phyloP scores from a whole-genome alignment of 2,113 vertebrate species.

The Fregetta grallaria region DNA sequence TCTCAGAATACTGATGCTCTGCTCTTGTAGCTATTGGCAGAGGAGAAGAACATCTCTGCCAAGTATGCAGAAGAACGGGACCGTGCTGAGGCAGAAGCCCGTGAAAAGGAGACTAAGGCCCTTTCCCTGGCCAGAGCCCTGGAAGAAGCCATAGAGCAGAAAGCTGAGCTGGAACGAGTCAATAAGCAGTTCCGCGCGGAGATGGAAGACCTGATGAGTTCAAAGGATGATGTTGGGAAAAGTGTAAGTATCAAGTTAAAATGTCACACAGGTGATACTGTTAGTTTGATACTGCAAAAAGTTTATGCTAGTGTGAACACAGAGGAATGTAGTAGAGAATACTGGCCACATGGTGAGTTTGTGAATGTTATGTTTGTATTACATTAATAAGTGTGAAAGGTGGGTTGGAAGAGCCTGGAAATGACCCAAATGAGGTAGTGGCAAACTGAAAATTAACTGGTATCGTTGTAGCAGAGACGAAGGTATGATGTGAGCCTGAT shows the following conservation, averaged over 20 bases:
- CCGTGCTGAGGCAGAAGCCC: conserved; percentile 81
- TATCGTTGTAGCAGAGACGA: not conserved
- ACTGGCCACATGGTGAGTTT: not conserved
- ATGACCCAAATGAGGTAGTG: not conserved
- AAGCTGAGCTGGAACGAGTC: conserved; percentile 89
- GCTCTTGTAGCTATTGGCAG: conserved; percentile 74
- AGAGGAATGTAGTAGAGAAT: not conserved
- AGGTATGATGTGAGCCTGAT: not conserved
- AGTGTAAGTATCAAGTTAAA: conserved; percentile 77
- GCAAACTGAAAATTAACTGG: not conserved
- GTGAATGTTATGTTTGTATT: not conserved
- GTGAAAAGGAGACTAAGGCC: conserved; percentile 83
- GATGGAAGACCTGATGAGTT: conserved; percentile 98
- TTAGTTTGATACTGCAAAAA: not conserved
- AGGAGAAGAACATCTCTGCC: conserved; percentile 81
- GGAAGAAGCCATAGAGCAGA: conserved; percentile 85
- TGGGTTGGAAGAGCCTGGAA: not conserved
- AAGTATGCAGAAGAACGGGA: conserved; percentile 82
- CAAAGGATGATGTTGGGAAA: conserved; percentile 97
- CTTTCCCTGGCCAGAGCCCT: conserved; percentile 85
- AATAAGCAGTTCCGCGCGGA: conserved; percentile 91
- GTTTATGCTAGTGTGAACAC: not conserved
- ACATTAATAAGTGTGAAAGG: not conserved
- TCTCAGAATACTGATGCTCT: not conserved
- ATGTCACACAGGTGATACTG: not conserved